Evolutionary conservation across 2,113 vertebrate genomes (phyloP).

Genomic region (Saguinus midas): DNA sequence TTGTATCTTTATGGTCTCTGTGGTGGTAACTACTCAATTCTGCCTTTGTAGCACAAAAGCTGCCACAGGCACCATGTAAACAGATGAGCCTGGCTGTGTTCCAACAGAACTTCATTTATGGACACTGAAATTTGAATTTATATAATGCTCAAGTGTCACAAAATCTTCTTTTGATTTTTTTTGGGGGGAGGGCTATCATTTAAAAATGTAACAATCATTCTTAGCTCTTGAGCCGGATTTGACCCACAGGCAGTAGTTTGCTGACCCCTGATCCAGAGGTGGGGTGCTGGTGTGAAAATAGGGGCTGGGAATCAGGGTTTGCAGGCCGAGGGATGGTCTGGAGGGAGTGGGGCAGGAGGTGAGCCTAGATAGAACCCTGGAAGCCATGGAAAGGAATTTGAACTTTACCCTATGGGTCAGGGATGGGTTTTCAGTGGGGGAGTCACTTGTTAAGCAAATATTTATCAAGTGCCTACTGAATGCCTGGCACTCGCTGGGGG

Average conservation of each 20-base stretch:
- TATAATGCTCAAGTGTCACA: not conserved
- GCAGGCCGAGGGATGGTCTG: not conserved
- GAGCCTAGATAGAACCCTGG: not conserved
- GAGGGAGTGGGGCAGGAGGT: not conserved
- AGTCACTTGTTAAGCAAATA: not conserved
- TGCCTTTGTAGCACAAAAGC: not conserved
- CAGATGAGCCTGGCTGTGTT: not conserved
- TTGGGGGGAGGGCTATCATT: not conserved
- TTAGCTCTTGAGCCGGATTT: not conserved
- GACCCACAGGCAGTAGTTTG: too few relatives aligned
- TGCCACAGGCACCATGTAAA: not conserved
- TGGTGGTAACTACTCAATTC: not conserved
- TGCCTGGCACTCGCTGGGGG: not conserved
- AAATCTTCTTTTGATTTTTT: not conserved
- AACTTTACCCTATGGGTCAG: not conserved
- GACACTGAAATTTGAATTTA: not conserved
- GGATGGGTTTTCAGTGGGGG: not conserved
- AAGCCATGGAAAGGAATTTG: not conserved
- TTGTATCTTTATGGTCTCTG: not conserved
- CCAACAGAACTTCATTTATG: not conserved
- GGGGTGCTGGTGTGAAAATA: not conserved
- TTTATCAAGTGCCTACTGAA: not conserved
- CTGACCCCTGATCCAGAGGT: too few relatives aligned
- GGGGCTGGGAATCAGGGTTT: not conserved
- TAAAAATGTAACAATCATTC: not conserved